Conservation (phyloP, 2,797 vertebrate genomes). For the Sebastolobus altivelis region DNA sequence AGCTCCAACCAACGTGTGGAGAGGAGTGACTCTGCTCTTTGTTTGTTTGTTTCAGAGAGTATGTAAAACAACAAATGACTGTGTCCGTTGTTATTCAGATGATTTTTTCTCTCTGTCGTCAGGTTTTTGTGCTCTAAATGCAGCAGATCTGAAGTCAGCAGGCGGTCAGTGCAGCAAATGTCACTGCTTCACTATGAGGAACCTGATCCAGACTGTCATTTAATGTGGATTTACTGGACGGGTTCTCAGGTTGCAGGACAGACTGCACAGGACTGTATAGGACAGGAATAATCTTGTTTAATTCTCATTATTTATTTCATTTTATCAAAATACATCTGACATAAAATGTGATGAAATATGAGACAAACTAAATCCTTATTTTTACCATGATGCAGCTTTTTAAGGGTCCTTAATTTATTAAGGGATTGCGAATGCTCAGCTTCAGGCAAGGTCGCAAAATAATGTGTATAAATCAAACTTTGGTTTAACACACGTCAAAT, state of each 20-base stretch:
- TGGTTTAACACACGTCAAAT: too few relatives aligned
- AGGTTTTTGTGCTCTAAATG: background rate
- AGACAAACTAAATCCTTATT: background rate
- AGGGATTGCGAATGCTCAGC: background rate
- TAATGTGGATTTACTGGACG: constrained; percentile 6
- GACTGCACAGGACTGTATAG: background rate
- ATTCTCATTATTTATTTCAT: background rate
- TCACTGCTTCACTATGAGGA: constrained; percentile 48
- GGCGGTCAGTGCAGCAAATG: constrained; percentile 42
- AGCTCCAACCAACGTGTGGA: background rate
- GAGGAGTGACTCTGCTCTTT: background rate
- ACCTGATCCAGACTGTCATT: constrained; percentile 4
- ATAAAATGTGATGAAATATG: background rate
- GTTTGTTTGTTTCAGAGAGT: constrained; percentile 4
- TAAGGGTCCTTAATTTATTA: background rate
- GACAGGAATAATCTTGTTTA: background rate
- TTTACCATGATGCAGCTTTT: background rate
- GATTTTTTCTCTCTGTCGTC: background rate
- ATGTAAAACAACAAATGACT: background rate
- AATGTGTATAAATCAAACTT: too few relatives aligned
- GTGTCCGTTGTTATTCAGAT: background rate
- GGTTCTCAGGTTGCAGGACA: constrained; percentile 9
- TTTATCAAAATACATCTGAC: background rate
- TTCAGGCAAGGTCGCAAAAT: background rate
- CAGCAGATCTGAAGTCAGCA: constrained; percentile 45